Evolutionary conservation across 2,888 invertebrate species (phyloP).

Genomic region (Melieria crassipennis): DNA sequence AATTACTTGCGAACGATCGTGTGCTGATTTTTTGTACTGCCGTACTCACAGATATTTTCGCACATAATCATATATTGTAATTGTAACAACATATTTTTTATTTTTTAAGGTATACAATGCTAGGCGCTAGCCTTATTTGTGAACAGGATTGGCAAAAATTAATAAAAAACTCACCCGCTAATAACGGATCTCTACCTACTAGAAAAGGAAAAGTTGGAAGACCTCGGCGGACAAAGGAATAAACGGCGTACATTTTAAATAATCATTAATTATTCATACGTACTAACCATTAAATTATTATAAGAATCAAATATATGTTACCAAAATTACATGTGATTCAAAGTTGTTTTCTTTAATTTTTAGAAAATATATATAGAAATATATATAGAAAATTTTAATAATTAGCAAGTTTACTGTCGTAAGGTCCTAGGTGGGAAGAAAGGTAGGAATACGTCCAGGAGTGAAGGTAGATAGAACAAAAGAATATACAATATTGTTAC

Average conservation of each 20-base stretch:
- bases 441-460: no score
- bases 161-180: conserved; percentile 75
- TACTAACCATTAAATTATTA: conserved; percentile 48
- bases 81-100: conserved; percentile 11
- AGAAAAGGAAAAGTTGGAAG: conserved; percentile 87
- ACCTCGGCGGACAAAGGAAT: conserved; percentile 89
- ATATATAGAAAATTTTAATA: no score
- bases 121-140: conserved; percentile 90
- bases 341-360: no score
- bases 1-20: no score
- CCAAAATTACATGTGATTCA: no score
- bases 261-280: conserved; percentile 50
- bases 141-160: conserved; percentile 96
- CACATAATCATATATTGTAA: not conserved
- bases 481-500: no score
- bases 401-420: no score
- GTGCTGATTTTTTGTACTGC: no score
- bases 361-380: no score
- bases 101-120: conserved; percentile 80
- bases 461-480: no score
- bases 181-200: conserved; percentile 73
- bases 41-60: not conserved
- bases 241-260: conserved; percentile 64
- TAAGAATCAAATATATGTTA: conserved; percentile 42
- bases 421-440: no score